Evolutionary conservation across 2,797 vertebrate species (phyloP), one percentile per base, ranked within the genome.

Genomic region (Psittacula echo): DNA sequence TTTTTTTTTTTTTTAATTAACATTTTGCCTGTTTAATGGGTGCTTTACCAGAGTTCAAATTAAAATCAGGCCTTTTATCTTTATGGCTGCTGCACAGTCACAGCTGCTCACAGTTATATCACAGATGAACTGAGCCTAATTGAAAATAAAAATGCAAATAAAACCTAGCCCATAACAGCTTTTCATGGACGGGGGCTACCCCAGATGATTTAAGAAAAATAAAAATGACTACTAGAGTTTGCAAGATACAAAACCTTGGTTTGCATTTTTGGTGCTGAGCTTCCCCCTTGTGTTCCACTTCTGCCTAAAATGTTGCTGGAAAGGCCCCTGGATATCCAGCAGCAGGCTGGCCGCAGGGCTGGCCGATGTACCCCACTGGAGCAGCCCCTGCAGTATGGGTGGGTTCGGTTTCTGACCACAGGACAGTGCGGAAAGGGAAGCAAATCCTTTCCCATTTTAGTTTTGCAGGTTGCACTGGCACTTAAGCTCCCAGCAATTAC

Each of bases 141-240:
- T 98, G 97, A 98, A 98, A 98, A 97, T 97, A 98, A 98, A 98
- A 98, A 97, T 97, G 96, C 97, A 98, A 98, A 98, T 98, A 98
- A 98, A 98, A 98, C 87, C 92, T 93, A 93, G 87, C 93, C 95
- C 93, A 91, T 96, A 96, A 96, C 95, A 96, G 95, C 95, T 97
- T 97, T 97, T 89, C 86, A 60, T 74, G 95, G 93, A 89, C 29
- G 66, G 89, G 85, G 70, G 85, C 65, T 93, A 85, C 90, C 73
- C 90, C 45, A 51, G 77, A 72, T 82, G 81, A 76, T 94, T 85
- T 78, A 93, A 89, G 65, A 94, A 96, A 94, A 95, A 93, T 90
- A 94, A 93, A 95, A 96, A 88, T 84, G 66, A 91, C 74, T 95
- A 64, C 29, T 87, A 51, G 64, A 74, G 37, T 79, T 95, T 71